Evolutionary conservation across 2,888 invertebrate species (phyloP).

Genomic region (Plutella xylostella): DNA sequence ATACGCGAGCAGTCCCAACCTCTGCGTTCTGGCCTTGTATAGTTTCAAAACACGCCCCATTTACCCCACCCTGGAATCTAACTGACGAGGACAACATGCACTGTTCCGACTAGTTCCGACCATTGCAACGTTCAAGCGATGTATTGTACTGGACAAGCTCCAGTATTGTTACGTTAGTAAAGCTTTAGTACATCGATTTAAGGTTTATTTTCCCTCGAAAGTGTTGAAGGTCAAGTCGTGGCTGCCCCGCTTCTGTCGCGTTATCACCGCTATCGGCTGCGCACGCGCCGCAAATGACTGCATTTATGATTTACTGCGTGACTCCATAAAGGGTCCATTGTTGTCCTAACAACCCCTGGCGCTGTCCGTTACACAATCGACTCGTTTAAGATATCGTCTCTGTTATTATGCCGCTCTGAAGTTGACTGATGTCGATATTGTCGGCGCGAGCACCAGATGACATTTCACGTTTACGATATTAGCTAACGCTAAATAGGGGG

Average conservation of each 20-base stretch:
- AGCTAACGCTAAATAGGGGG: too few species aligned
- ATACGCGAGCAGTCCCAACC: too few species aligned
- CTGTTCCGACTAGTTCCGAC: too few species aligned
- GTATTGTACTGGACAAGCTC: too few species aligned
- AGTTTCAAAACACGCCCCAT: too few species aligned
- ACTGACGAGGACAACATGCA: too few species aligned
- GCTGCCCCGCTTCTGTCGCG: constrained; percentile 13
- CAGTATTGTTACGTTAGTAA: too few species aligned
- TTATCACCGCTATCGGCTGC: constrained; percentile 29
- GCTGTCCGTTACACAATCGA: constrained; percentile 46
- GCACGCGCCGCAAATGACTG: constrained; percentile 58
- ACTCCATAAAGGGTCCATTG: constrained; percentile 49
- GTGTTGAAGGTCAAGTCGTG: constrained; percentile 26
- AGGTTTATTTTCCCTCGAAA: too few species aligned
- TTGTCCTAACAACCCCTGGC: constrained; percentile 40
- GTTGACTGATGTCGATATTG: constrained; percentile 23
- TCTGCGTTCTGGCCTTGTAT: too few species aligned
- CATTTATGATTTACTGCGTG: constrained; percentile 57
- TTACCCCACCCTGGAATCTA: too few species aligned
- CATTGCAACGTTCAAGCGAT: too few species aligned
- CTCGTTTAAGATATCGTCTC: constrained; percentile 45
- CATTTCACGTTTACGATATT: constrained; percentile 56
- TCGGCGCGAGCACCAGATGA: constrained; percentile 23
- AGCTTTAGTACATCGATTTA: too few species aligned
- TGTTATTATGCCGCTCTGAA: constrained; percentile 15